Percentiles rank a stretch among this genome's conserved stretches.
Conservation (phyloP, 2,113 vertebrate species). For the Salvelinus fontinalis region DNA sequence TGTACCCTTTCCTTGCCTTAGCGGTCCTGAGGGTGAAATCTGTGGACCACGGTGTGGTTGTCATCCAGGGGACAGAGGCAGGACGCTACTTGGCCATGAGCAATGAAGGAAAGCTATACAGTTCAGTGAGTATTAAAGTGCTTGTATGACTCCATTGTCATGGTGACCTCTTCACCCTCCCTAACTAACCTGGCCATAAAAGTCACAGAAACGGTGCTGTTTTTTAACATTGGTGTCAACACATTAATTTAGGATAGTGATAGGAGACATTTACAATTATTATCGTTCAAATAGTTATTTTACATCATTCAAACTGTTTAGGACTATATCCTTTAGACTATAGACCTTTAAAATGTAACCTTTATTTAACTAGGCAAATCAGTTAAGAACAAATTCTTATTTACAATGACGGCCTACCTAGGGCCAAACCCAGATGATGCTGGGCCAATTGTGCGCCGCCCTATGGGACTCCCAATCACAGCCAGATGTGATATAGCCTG, state of each 20-base stretch:
- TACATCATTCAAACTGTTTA: too few species aligned
- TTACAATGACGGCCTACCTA: too few species aligned
- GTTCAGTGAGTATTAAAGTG: conserved; percentile 79
- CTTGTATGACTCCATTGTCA: background rate
- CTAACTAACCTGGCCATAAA: background rate
- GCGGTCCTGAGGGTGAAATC: conserved; percentile 65
- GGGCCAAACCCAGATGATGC: too few species aligned
- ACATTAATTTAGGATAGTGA: background rate
- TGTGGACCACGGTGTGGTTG: conserved; percentile 66
- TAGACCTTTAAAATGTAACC: too few species aligned
- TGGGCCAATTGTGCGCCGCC: too few species aligned
- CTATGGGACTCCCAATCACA: too few species aligned
- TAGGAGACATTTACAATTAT: background rate
- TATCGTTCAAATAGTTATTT: too few species aligned
- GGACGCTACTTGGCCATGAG: conserved; percentile 89
- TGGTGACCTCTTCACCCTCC: background rate
- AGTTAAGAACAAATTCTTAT: too few species aligned
- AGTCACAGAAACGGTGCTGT: background rate
- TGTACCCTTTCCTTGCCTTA: background rate
- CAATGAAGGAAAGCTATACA: conserved; percentile 80
- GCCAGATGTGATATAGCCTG: too few species aligned
- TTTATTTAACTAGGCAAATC: too few species aligned
- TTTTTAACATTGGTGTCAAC: background rate
- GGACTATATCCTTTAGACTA: too few species aligned
- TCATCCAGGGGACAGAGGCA: conserved; percentile 69